Evolutionary conservation across 2,888 invertebrate genomes (phyloP), one percentile per base, ranked within the genome.

Genomic region (Tupiocoris notatus): DNA sequence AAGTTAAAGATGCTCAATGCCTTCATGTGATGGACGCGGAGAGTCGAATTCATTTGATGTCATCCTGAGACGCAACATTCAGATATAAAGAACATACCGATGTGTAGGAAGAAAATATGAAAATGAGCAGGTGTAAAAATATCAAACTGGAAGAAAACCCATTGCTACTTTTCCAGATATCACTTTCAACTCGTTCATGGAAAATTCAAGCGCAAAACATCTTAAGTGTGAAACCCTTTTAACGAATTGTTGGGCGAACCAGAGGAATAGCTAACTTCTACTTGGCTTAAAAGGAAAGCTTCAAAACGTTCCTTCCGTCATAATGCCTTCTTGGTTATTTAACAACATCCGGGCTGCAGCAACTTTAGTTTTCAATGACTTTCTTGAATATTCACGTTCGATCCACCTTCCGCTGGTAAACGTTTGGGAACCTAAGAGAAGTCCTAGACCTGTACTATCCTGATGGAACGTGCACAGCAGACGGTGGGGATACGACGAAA

Each of bases 321-420:
- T 57, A 73, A 62, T 24, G 73, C 25, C 73, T 73, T 61, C 62
- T 73, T 62, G 73, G 61, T 73, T 73, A 73, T 73, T 73, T 23
- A 73, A 57, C 67, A 22, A 17, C 70, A 17, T 61, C 73, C 20
- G 2, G 58, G 6, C 23, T 18, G n/a, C 7, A 12, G 56, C 61
- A 73, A 73, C 73, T 73, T 62, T 21, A 73, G 62, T 73, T 73
- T 73, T 73, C 73, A 62, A 73, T 73, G 73, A 73, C 54, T 63
- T 17, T 17, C 39, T 73, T 63, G 62, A 73, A 73, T 73, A 73
- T 73, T 73, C 73, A 73, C 62, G 73, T 73, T 73, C 58, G 73
- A 63, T 73, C 73, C 62, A 62, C 73, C 25, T 67, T 59, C n/a
- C n/a, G 73, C 23, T 23, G 70, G 59, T 59, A 24, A 70, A 39